A percentile compares a stretch with the other conserved stretches of the same genome.
These are phyloP conservation scores for Pentalonia nigronervosa DNA, from an alignment of 1,140 invertebrate species.

Conservation along the genomic window DNA sequence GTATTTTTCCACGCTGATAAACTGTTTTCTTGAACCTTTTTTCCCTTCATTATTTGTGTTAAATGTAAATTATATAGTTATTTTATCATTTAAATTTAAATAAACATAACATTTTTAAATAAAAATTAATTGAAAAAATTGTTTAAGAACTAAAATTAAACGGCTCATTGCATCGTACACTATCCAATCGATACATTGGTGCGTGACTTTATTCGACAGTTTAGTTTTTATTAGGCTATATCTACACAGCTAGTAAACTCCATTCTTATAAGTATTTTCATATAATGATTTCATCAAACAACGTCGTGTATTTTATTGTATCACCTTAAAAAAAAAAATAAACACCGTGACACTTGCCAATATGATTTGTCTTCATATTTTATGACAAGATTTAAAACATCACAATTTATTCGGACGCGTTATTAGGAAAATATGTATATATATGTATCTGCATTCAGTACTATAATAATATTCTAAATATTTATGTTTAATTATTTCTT, in stretches of 20 bases:
- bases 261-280: not conserved
- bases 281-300: not conserved
- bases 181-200: not conserved
- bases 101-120: not conserved
- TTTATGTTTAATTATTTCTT: too few species aligned
- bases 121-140: not conserved
- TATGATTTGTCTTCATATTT: not conserved
- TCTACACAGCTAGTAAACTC: not conserved
- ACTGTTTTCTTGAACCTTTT: not conserved
- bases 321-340: not conserved
- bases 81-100: slow-evolving; percentile 1
- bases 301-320: not conserved
- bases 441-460: not conserved
- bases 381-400: not conserved
- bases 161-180: not conserved
- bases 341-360: not conserved
- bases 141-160: not conserved
- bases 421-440: too few species aligned
- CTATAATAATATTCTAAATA: not conserved
- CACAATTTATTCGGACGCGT: not conserved
- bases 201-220: not conserved
- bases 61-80: not conserved
- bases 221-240: not conserved
- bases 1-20: not conserved
- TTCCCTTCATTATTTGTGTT: not conserved